Evolutionary conservation across 2,888 invertebrate species (phyloP).

Genomic region (Leistus spinibarbis): DNA sequence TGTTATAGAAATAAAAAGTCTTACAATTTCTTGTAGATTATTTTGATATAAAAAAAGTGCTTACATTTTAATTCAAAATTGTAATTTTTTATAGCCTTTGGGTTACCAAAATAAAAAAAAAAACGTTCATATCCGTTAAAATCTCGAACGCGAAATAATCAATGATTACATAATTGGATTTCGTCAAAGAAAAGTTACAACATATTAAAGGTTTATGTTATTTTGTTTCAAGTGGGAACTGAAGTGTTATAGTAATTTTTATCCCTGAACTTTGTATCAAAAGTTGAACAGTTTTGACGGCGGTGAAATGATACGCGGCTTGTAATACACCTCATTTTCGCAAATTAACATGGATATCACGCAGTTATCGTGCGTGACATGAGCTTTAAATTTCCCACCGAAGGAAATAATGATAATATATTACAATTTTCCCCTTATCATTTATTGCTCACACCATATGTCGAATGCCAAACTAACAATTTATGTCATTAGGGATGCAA

Average conservation of each 20-base stretch:
- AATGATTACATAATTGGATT: neutral
- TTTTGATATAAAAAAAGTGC: too few species aligned
- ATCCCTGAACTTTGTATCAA: neutral
- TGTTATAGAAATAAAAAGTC: too few species aligned
- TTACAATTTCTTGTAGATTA: too few species aligned
- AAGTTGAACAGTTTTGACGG: neutral
- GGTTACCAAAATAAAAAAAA: too few species aligned
- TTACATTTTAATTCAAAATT: too few species aligned
- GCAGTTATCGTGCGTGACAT: neutral
- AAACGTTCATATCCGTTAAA: too few species aligned
- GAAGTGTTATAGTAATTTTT: neutral
- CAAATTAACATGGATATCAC: neutral
- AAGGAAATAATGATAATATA: neutral
- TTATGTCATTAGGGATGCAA: neutral
- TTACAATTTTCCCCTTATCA: neutral
- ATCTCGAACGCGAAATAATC: too few species aligned
- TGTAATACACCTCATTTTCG: neutral
- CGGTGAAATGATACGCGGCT: neutral
- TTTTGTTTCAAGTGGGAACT: neutral
- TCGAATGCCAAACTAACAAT: neutral
- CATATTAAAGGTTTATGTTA: neutral
- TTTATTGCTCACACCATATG: neutral
- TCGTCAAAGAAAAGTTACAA: neutral
- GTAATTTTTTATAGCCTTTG: too few species aligned
- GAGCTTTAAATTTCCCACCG: neutral